Base-by-base conservation (phyloP, 2,113 vertebrate genomes). In the Alces alces region DNA sequence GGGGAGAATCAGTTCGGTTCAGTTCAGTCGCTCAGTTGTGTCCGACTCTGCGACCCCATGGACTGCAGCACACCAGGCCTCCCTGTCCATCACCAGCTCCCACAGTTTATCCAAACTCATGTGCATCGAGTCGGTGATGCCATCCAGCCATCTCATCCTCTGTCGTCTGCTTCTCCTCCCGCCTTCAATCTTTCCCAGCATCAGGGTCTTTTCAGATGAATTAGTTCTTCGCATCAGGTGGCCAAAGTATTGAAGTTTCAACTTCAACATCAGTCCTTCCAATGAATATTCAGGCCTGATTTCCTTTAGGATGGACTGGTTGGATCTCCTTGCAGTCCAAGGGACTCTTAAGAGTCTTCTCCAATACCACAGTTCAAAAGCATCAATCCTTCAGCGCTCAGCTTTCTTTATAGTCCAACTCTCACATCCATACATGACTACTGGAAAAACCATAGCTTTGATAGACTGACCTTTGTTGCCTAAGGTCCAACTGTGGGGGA, bases 11-110 rank as follows among this genome's bases (percentile, higher is more conserved):
- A 70, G 66, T 23, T 54, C 52, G 2, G 52, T 19, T 70, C 19
- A 70, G 66, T 39, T 39, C 19, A 39, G 10, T 70, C 2, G 5
- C 11, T 70, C n/a, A 70, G n/a, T 70, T 0, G 0, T 39, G 66
- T 70, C n/a, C 0, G 0, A 70, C n/a, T 70, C 66, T 39, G 66
- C 0, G 2, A 70, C 5, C n/a, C 64, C 66, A 70, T 23, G 66
- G 66, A 70, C 19, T 70, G 2, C 66, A 70, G 66, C 10, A 12
- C 0, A 0, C 19, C 66, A 39, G n/a, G 19, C 66, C 19, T 70
- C n/a, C n/a, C 66, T 70, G n/a, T 70, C 19, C 66, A 70, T 70
- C n/a, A 39, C 19, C 19, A 39, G 17, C 66, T 39, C 66, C 66
- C 6, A 3, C 19, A 39, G 19, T 36, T 70, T 12, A 70, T 5